phyloP scores from a whole-genome alignment of 2,888 invertebrate genomes.

The Drosophila emarginata region DNA sequence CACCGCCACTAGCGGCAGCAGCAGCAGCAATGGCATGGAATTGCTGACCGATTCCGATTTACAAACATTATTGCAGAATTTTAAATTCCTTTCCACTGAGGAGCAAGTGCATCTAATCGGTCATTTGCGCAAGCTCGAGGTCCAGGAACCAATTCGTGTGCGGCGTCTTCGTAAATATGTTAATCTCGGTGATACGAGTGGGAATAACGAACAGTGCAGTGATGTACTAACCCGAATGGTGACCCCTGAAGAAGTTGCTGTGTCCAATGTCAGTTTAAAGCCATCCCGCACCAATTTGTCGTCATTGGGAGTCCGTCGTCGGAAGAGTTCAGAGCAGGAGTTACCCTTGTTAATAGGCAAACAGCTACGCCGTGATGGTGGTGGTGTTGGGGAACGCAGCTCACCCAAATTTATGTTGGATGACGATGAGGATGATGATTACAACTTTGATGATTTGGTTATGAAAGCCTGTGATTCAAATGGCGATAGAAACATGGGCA shows the following conservation, averaged over 20 bases:
- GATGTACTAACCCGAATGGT: slow-evolving; percentile 51
- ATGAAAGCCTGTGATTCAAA: slow-evolving; percentile 80
- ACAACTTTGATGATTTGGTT: slow-evolving; percentile 89
- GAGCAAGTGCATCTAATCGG: slow-evolving; percentile 92
- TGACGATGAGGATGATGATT: slow-evolving; percentile 90
- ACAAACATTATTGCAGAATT: slow-evolving; percentile 90
- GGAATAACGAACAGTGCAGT: slow-evolving; percentile 62
- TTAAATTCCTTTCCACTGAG: slow-evolving; percentile 90
- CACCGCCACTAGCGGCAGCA: slow-evolving; percentile 21
- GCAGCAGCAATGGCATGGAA: slow-evolving; percentile 85
- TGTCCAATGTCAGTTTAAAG: neutral
- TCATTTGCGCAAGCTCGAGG: slow-evolving; percentile 91
- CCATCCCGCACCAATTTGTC: slow-evolving; percentile 14
- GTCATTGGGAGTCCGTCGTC: neutral
- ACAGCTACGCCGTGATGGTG: slow-evolving; percentile 18
- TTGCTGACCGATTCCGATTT: slow-evolving; percentile 91
- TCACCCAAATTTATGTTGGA: slow-evolving; percentile 83
- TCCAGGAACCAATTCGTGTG: slow-evolving; percentile 89
- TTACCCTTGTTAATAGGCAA: slow-evolving; percentile 12
- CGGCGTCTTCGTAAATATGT: slow-evolving; percentile 90
- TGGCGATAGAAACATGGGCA: slow-evolving; percentile 21
- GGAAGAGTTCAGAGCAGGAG: slow-evolving; percentile 40
- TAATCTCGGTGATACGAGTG: slow-evolving; percentile 83
- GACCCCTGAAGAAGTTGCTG: neutral
- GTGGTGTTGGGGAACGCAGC: slow-evolving; percentile 41